Conservation (phyloP, 1,140 invertebrate species). For the Dolichoris vasculosae region DNA sequence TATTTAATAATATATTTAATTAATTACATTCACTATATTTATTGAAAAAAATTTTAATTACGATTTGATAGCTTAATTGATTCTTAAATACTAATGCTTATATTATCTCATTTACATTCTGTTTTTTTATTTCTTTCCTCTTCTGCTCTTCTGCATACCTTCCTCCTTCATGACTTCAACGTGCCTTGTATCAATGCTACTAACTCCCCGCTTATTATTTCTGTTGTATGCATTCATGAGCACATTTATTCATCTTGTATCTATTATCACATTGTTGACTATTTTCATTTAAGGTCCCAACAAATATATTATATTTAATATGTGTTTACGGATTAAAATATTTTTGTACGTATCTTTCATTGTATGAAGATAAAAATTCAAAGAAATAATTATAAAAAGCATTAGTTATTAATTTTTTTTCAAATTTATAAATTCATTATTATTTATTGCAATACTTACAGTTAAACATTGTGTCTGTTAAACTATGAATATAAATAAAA, state of each 20-base stretch:
- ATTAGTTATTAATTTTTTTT: neutral
- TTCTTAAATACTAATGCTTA: conserved; percentile 40
- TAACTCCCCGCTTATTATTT: conserved; percentile 62
- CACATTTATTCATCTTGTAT: conserved; percentile 71
- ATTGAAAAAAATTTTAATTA: conserved; percentile 30
- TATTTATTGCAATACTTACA: neutral
- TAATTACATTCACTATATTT: neutral
- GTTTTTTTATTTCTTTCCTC: conserved; percentile 14
- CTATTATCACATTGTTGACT: conserved; percentile 67
- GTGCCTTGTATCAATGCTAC: conserved; percentile 68
- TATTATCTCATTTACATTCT: conserved; percentile 42
- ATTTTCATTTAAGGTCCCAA: conserved; percentile 66
- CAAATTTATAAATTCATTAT: neutral
- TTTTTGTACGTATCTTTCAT: conserved; percentile 7
- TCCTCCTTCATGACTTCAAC: conserved; percentile 56
- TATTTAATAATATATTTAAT: no score
- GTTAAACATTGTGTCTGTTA: no score
- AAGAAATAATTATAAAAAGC: neutral
- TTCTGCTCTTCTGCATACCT: conserved; percentile 42
- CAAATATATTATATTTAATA: conserved; percentile 61
- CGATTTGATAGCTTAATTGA: conserved; percentile 41
- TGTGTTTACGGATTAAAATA: conserved; percentile 54
- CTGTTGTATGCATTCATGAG: conserved; percentile 73
- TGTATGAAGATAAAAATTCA: neutral
- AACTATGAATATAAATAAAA: no score